These are phyloP conservation scores for Arctopsyche grandis DNA, from an alignment of 1,140 invertebrate genomes.

Conservation along the genomic window DNA sequence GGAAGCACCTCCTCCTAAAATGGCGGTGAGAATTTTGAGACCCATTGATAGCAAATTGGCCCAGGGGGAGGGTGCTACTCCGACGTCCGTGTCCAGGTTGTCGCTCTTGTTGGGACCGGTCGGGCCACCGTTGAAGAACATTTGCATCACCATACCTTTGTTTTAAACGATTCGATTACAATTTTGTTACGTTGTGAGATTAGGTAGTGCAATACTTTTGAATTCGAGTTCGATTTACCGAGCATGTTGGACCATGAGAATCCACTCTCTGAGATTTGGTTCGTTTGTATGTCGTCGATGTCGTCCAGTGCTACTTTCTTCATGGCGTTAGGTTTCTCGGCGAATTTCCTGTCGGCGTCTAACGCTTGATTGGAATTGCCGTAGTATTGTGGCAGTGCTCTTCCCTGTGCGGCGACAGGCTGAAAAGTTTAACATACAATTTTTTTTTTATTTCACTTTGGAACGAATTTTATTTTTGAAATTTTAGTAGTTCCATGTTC, in stretches of 20 bases:
- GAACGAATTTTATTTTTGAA: not conserved
- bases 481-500: not conserved
- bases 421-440: constrained; percentile 55
- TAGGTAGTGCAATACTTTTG: not conserved
- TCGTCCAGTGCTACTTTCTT: constrained; percentile 87
- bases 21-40: constrained; percentile 83
- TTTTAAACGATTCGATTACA: not conserved
- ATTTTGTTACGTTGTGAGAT: not conserved
- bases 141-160: constrained; percentile 81
- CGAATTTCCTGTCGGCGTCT: constrained; percentile 77
- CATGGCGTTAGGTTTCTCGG: constrained; percentile 85
- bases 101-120: constrained; percentile 84
- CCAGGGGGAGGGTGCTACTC: constrained; percentile 80
- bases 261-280: constrained; percentile 79
- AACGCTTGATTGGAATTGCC: constrained; percentile 56
- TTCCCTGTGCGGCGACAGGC: constrained; percentile 61
- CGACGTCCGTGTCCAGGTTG: constrained; percentile 72
- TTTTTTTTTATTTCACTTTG: too few species aligned
- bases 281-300: constrained; percentile 82
- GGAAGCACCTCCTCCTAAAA: constrained; percentile 78
- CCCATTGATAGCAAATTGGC: constrained; percentile 82
- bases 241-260: constrained; percentile 89
- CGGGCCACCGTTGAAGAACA: constrained; percentile 76
- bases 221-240: constrained; percentile 61
- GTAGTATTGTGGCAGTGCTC: constrained; percentile 66